Evolutionary conservation across 2,797 vertebrate genomes (phyloP), one percentile per base, ranked within the genome.

Genomic region (Chaenodraco wilsoni): DNA sequence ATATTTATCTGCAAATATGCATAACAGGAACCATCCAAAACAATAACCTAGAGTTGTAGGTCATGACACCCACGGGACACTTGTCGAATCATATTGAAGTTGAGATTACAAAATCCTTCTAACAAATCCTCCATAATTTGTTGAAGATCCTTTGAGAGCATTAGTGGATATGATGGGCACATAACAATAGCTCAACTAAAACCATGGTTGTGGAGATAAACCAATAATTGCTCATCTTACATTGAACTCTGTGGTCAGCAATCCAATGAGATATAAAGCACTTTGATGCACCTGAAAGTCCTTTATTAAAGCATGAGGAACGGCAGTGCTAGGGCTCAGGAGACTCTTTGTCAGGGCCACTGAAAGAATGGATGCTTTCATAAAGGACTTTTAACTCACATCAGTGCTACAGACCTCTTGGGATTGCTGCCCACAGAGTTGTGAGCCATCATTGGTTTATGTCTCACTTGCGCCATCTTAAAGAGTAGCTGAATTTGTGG

Each of bases 311-410:
- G 51, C 19, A 19, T 40, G 43, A 65, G 71, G 62, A 82, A 64
- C 65, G 61, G 31, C 50, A 46, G 45, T 3, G 11, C 60, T 63
- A 49, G 43, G 33, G 56, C 66, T 58, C 58, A 58, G n/a, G 72
- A 69, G 73, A 51, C 52, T 69, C 40, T 73, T 70, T 74, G 60
- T 60, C 51, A 57, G 62, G 37, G 46, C 58, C 49, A 45, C 15
- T 65, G 50, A 74, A 68, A 81, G 58, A 60, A 51, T 76, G 49
- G 27, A 51, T 57, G 76, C 55, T 75, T 82, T 78, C 61, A 76
- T 74, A 68, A 84, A 74, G 54, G 69, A 65, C 78, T 73, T 65
- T 77, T 50, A 69, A 46, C 66, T 79, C 31, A 59, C 41, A 59
- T 69, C 52, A 23, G 45, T 51, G 46, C 17, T 19, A 56, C 14